Base-by-base conservation (phyloP, 2,797 vertebrate species). In the Pempheris klunzingeri region DNA sequence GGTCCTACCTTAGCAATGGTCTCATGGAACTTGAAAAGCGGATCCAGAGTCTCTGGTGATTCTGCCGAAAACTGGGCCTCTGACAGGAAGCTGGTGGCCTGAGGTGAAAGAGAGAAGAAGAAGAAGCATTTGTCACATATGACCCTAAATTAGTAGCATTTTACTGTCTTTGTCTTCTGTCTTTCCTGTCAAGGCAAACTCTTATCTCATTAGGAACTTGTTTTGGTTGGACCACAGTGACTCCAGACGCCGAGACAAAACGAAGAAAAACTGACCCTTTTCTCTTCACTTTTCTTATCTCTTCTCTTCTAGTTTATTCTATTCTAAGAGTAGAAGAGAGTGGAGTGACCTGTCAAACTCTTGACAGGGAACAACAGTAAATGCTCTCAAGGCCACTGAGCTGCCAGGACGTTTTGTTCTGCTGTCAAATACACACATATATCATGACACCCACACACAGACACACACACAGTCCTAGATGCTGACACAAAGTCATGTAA, bases 11-110 rank as follows among this genome's bases (percentile, higher is more conserved):
- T 99, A 43, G 96, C 94, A 83, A 98, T 92, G 60, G 92, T 95
- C 88, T 98, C 96, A 0, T 99, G 97, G 77, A 97, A 95, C 55
- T 81, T 94, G 93, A 97, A 98, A 80, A 93, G 93, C 2, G 96
- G 95, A 90, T 97, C 96, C 70, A 95, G 66, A 54, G 95, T 95
- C 88, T 95, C 93, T 43, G 89, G 93, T 61, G 90, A 81, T 77
- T 63, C 83, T 13, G 80, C 87, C 79, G 93, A 90, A 83, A 96
- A 97, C 89, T 96, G 81, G 55, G 96, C 97, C 89, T 99, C 97
- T 0, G 94, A 95, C 79, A 98, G 93, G 88, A 98, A 97, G 87
- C 91, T 93, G 83, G 93, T 92, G 58, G 90, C 93, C 97, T 98
- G 88, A 73, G 47, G 84, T 30, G 85, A 81, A 62, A 81, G 30